A percentile compares a stretch with the other conserved stretches of the same genome.
phyloP scores from a whole-genome alignment of 92 coral and sea anemone species.

The Muricea muricata region DNA sequence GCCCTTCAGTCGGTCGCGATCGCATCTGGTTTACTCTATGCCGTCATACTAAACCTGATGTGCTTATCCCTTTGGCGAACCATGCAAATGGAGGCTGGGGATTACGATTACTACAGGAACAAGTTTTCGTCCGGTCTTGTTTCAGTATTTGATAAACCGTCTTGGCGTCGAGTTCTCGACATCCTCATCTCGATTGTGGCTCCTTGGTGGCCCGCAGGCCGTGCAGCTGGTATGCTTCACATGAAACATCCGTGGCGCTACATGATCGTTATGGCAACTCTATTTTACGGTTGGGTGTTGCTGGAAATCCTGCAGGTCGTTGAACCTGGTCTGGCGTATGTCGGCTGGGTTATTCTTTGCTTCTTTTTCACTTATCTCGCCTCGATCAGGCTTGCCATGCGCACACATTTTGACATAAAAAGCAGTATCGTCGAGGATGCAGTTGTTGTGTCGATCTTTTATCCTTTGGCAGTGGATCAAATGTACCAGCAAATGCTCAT shows the following conservation, averaged over 20 bases:
- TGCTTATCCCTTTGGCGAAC: conserved; percentile 81
- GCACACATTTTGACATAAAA: not conserved
- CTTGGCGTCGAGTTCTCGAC: conserved; percentile 16
- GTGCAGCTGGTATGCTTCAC: conserved; percentile 56
- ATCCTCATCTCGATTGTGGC: conserved; percentile 57
- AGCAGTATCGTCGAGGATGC: not conserved
- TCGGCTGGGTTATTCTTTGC: conserved; percentile 3
- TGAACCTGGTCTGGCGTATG: conserved; percentile 20
- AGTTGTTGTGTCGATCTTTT: not conserved
- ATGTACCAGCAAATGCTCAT: conserved; percentile 34
- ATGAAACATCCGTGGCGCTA: not conserved
- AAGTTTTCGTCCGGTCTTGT: conserved; percentile 58
- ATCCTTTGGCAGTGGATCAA: not conserved
- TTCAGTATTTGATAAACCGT: conserved; percentile 56
- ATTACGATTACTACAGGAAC: conserved; percentile 63
- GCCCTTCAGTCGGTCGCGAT: conserved; percentile 80
- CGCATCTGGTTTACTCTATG: conserved; percentile 71
- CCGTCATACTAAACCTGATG: conserved; percentile 72
- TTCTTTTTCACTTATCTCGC: not conserved
- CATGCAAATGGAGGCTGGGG: conserved; percentile 76
- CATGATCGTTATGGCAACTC: not conserved
- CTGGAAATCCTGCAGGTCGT: conserved; percentile 7
- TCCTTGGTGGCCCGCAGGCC: conserved; percentile 74
- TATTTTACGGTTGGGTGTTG: conserved; percentile 14
- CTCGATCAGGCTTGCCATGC: conserved; percentile 1